phyloP scores from a whole-genome alignment of 2,888 invertebrate genomes.

The Leptothorax acervorum region DNA sequence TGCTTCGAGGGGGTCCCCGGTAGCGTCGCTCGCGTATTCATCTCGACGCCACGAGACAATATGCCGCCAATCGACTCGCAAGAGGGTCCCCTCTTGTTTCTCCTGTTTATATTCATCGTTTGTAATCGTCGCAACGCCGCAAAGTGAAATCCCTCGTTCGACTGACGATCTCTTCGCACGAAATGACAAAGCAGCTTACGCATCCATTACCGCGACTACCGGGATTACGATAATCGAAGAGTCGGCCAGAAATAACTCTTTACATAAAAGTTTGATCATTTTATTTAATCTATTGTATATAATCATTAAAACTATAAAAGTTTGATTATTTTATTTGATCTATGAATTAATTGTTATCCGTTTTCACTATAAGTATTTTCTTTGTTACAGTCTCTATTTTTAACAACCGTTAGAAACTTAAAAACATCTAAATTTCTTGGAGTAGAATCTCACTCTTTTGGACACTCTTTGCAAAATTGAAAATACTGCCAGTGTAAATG shows the following conservation, averaged over 20 bases:
- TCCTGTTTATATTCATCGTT: slow-evolving; percentile 13
- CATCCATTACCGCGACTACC: slow-evolving; percentile 3
- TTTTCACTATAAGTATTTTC: not conserved
- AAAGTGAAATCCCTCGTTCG: slow-evolving; percentile 59
- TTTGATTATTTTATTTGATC: not conserved
- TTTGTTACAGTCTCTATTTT: not conserved
- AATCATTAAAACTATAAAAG: not conserved
- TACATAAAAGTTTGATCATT: not conserved
- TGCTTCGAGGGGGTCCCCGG: slow-evolving; percentile 43
- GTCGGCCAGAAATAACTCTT: not conserved
- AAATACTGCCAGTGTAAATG: too few relatives aligned
- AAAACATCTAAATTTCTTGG: not conserved
- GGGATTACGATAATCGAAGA: not conserved
- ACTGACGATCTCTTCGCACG: slow-evolving; percentile 6
- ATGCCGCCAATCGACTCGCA: slow-evolving; percentile 56
- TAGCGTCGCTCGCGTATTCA: slow-evolving; percentile 49
- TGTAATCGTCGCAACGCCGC: slow-evolving; percentile 43
- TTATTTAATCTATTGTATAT: not conserved
- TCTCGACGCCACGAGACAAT: slow-evolving; percentile 61
- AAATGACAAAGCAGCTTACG: slow-evolving; percentile 9
- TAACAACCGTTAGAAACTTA: not conserved
- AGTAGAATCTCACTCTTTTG: too few relatives aligned
- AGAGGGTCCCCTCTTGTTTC: slow-evolving; percentile 4
- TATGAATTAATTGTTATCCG: not conserved
- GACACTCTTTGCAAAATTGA: too few relatives aligned